Evolutionary conservation across 1,140 invertebrate genomes (phyloP), one percentile per base, ranked within the genome.

Genomic region (Drosophila sp.): DNA sequence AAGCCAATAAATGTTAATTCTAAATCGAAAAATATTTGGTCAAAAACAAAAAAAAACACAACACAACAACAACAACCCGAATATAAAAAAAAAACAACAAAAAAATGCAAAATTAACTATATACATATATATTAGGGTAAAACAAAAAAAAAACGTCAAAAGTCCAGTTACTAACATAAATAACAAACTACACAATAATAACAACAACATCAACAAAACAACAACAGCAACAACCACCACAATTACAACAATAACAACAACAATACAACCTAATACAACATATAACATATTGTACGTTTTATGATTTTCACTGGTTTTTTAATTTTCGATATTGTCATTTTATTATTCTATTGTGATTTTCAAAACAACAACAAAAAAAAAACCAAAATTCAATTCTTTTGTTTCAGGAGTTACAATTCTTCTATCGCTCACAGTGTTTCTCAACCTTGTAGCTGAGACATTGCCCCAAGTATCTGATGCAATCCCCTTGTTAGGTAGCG

Each of bases 331-430:
- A 79, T 70, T 89, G 60, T 79, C 80, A 89, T 89, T 75, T 76
- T 66, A 60, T 76, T 80, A 84, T 89, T 87, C 73, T 84, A 89
- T 89, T 90, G 84, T 89, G 90, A 90, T 89, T 89, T 87, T 87
- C 84, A 89, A 87, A 89, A 80, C 61, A 65, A 89, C 44, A 47
- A 50, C 23, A 25, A 50, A 47, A 47, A 47, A 50, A 47, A 50
- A 50, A 50, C 44, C 44, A 50, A 50, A 50, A 50, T 50, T 50
- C 44, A 94, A 93, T 95, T 91, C 79, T 92, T 95, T 94, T 95
- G 94, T 97, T 97, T 94, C 96, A 99, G 98, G 98, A 95, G 98
- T 99, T 94, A 99, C 98, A 94, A 99, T 99, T 95, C 96, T 99
- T 93, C 98, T 99, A 93, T 99, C 98, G 93, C 96, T 99, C 95